Evolutionary conservation across 92 coral and sea anemone species (phyloP).

Genomic region (Palythoa grandis): DNA sequence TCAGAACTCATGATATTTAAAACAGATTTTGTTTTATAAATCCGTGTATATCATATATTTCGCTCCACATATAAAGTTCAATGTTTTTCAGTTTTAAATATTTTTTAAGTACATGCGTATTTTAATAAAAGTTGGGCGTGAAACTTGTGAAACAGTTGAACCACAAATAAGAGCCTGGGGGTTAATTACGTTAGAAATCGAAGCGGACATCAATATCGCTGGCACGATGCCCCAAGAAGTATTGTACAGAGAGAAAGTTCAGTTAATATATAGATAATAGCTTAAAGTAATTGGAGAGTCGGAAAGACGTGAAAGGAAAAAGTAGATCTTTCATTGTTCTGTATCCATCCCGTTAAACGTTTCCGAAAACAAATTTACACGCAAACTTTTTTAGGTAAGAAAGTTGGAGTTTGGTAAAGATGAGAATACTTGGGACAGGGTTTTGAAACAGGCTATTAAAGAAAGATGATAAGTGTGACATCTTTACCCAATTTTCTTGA

Average conservation of each 20-base stretch:
- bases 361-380: background rate
- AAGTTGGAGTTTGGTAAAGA: background rate
- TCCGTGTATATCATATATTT: background rate
- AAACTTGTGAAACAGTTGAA: background rate
- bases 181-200: background rate
- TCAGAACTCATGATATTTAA: no score
- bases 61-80: no score
- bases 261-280: background rate
- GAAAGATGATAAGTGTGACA: no score
- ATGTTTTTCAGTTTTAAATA: no score
- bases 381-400: background rate
- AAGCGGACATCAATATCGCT: background rate
- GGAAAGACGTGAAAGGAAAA: background rate
- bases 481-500: no score
- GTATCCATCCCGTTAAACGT: background rate
- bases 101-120: background rate
- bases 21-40: background rate
- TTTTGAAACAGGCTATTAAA: no score
- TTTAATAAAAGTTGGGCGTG: background rate
- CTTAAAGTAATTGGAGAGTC: background rate
- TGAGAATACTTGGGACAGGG: background rate
- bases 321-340: background rate
- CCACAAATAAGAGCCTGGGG: background rate
- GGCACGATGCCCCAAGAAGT: conserved; percentile 22
- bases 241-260: background rate